These are phyloP conservation scores for Stomorhina lunata DNA, from an alignment of 2,888 invertebrate genomes.

Conservation along the genomic window DNA sequence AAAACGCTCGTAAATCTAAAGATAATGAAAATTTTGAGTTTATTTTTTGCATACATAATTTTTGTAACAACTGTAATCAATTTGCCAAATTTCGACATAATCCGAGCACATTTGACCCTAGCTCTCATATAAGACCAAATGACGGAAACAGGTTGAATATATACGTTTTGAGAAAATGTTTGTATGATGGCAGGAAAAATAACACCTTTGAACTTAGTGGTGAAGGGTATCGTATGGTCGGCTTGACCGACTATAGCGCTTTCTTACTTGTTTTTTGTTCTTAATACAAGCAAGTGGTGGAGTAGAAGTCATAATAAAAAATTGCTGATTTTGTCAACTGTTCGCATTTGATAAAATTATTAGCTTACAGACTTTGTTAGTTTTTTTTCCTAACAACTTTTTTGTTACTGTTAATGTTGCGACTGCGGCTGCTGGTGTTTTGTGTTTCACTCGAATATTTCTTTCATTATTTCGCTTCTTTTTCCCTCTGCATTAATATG, in stretches of 20 bases:
- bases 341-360: conserved; percentile 77
- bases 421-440: conserved; percentile 48
- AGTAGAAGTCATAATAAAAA: conserved; percentile 63
- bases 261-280: conserved; percentile 27
- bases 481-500: conserved; percentile 75
- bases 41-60: neutral
- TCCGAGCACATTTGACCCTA: too few relatives aligned
- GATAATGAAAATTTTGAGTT: too few relatives aligned
- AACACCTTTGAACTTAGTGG: too few relatives aligned
- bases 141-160: too few relatives aligned
- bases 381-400: conserved; percentile 58
- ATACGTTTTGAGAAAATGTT: too few relatives aligned
- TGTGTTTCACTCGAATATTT: conserved; percentile 29
- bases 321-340: conserved; percentile 78
- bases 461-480: conserved; percentile 48
- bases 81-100: too few relatives aligned
- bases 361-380: conserved; percentile 69
- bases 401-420: conserved; percentile 46
- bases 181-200: too few relatives aligned
- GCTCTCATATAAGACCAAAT: too few relatives aligned
- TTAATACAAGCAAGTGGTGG: conserved; percentile 52
- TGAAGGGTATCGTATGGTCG: too few relatives aligned
- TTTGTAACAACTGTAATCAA: too few relatives aligned
- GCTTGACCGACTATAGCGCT: too few relatives aligned
- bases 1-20: neutral